A percentile compares a stretch with the other conserved stretches of the same genome.
These are phyloP conservation scores for Tachina grossa DNA, from an alignment of 2,888 invertebrate species.

Conservation along the genomic window DNA sequence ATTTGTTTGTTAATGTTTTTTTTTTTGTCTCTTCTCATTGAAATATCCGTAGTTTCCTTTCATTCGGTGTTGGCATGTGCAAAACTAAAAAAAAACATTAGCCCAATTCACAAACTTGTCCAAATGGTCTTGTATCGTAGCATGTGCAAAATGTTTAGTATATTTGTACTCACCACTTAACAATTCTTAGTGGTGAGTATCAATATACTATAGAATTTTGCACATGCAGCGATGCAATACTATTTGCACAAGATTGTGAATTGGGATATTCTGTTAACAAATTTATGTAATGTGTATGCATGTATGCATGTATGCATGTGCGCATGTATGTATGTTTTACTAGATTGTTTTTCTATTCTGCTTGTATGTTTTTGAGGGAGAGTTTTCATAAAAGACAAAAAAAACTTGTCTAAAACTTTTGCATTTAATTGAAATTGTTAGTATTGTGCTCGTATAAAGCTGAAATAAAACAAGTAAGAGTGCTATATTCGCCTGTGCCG, in stretches of 20 bases:
- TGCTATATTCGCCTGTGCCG: too few species aligned
- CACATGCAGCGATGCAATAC: too few species aligned
- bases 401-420: constrained; percentile 59
- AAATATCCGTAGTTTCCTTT: constrained; percentile 17
- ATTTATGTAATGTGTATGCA: background rate
- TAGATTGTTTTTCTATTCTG: constrained; percentile 6
- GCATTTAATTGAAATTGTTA: constrained; percentile 64
- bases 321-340: background rate
- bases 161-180: too few species aligned
- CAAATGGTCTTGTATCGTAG: too few species aligned
- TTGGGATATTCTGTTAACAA: too few species aligned
- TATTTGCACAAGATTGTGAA: too few species aligned
- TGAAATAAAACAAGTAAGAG: too few species aligned
- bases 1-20: constrained; percentile 42
- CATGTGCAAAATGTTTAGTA: too few species aligned
- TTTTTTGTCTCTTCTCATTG: constrained; percentile 35
- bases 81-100: background rate
- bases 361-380: background rate
- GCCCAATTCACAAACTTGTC: too few species aligned
- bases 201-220: too few species aligned
- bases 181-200: too few species aligned
- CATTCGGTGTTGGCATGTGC: constrained; percentile 41
- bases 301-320: background rate
- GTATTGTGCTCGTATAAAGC: background rate
- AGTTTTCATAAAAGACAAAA: constrained; percentile 30